Evolutionary conservation across 2,797 vertebrate species (phyloP), one percentile per base, ranked within the genome.

Genomic region (Peromyscus attwateri): DNA sequence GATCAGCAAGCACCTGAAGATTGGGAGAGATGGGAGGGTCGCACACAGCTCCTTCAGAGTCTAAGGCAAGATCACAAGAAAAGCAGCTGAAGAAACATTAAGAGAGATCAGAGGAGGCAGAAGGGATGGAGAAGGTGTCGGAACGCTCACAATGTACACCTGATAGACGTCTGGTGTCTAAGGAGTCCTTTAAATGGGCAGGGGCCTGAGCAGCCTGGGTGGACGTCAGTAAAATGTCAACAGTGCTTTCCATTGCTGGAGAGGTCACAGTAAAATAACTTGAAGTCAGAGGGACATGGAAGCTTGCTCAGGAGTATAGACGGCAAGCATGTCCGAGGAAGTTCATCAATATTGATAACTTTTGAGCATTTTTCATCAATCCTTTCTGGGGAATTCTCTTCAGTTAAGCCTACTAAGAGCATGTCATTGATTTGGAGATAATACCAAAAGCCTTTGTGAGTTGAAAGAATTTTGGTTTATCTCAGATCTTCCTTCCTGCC

Each of bases 171-270:
- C 76, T 68, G 43, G 25, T n/a, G 3, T 25, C 0, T 7, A 4
- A 8, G 1, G 37, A 34, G 19, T 57, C 40, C 21, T 79, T 60
- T 66, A 10, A 62, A 64, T 5, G 43, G 60, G 37, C 29, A 95
- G 80, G 88, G n/a, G 25, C 0, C 0, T 11, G 43, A 27, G 4
- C 19, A 31, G 14, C 23, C 6, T 8, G 0, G 11, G 34, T 13
- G 21, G 46, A 49, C 29, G n/a, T 57, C 64, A 31, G 4, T n/a
- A 34, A 27, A 60, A 3, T 34, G 25, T 66, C 23, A 93, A 68
- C 29, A 17, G 2, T 17, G 9, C 25, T 55, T 43, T 9, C 34
- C 12, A 17, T 37, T 14, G 19, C n/a, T n/a, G 34, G 87, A 8
- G 66, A 76, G 12, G 0, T 83, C 68, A 23, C 9, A 40, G 3